Evolutionary conservation across 2,888 invertebrate species (phyloP).

Genomic region (Geophilus truncorum): DNA sequence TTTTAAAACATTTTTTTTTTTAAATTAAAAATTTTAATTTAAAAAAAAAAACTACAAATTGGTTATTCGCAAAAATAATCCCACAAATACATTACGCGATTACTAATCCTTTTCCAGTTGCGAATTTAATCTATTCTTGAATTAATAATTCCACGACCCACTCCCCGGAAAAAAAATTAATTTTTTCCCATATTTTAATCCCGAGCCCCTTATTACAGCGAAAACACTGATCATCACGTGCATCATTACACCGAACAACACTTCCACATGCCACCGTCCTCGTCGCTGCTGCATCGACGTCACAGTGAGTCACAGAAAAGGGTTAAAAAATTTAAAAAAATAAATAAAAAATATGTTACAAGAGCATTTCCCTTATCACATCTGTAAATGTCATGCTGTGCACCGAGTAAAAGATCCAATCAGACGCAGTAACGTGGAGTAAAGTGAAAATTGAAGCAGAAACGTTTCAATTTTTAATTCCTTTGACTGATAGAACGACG

Average conservation of each 20-base stretch:
- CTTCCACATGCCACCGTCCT: not conserved
- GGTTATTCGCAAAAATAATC: too few relatives aligned
- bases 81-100: not conserved
- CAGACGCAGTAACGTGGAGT: not conserved
- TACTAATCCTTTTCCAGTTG: not conserved
- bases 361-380: not conserved
- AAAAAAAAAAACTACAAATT: too few relatives aligned
- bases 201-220: not conserved
- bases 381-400: not conserved
- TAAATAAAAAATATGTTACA: not conserved
- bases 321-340: not conserved
- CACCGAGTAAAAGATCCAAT: not conserved
- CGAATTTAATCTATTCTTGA: not conserved
- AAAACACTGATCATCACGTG: not conserved
- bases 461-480: not conserved
- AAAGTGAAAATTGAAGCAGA: not conserved
- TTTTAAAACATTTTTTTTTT: too few relatives aligned
- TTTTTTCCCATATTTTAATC: not conserved
- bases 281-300: not conserved
- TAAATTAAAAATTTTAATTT: too few relatives aligned
- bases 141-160: not conserved
- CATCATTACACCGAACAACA: not conserved
- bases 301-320: not conserved
- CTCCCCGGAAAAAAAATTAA: not conserved
- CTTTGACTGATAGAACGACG: not conserved